phyloP scores from a whole-genome alignment of 2,888 invertebrate species.

The Rotaria socialis region DNA sequence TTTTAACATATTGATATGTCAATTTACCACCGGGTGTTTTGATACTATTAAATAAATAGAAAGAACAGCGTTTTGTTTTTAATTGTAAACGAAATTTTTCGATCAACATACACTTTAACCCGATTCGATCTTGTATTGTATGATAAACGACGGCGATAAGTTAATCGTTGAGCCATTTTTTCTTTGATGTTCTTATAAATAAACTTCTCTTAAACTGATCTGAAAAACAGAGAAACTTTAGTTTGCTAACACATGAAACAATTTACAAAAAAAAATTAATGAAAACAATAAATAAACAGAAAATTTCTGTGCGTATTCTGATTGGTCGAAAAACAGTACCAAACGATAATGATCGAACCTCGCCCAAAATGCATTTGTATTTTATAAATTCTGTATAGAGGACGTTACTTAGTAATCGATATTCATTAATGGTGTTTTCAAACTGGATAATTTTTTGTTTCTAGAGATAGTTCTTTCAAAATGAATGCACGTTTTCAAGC shows the following conservation, averaged over 20 bases:
- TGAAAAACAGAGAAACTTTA: neutral
- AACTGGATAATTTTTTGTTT: no score
- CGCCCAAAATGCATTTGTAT: constrained; percentile 16
- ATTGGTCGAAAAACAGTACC: neutral
- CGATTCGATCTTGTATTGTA: constrained; percentile 98
- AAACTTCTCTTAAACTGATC: neutral
- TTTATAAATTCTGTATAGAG: neutral
- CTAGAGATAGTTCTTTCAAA: neutral
- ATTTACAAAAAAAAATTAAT: neutral
- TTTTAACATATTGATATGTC: constrained; percentile 95
- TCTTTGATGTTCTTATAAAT: neutral
- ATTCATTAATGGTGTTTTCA: neutral
- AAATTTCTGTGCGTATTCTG: neutral
- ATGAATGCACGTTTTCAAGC: neutral
- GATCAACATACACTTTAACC: constrained; percentile 71
- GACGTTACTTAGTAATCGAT: neutral
- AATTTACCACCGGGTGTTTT: constrained; percentile 71
- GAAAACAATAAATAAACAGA: neutral
- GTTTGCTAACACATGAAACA: neutral
- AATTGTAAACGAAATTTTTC: neutral
- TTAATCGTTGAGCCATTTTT: constrained; percentile 84
- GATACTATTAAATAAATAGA: neutral
- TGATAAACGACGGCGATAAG: constrained; percentile 90
- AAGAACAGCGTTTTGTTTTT: neutral
- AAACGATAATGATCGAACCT: neutral